phyloP scores from a whole-genome alignment of 2,113 vertebrate genomes.

The Aphyosemion australe region DNA sequence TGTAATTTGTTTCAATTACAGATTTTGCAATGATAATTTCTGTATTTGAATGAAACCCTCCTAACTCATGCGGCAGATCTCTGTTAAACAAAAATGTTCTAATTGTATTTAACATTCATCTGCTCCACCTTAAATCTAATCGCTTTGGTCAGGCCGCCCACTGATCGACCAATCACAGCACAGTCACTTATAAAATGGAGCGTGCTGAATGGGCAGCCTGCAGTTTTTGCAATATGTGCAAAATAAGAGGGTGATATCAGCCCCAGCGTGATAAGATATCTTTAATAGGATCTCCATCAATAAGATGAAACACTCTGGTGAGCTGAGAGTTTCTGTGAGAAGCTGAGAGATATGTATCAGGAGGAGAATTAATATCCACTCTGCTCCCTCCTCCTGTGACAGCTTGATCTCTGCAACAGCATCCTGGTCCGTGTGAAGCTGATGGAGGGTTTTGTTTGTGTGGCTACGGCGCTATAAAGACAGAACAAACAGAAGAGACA shows the following conservation, averaged over 20 bases:
- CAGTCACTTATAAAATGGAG: background rate
- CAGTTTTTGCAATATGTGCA: conserved; percentile 1
- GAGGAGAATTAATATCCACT: conserved; percentile 88
- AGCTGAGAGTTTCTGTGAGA: conserved; percentile 86
- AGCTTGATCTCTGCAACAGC: conserved; percentile 80
- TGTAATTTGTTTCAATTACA: too few species aligned
- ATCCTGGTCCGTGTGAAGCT: background rate
- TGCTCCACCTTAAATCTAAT: background rate
- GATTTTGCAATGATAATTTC: too few species aligned
- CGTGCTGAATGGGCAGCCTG: background rate
- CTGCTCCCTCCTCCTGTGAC: conserved; percentile 85
- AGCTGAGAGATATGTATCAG: conserved; percentile 89
- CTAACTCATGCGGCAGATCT: background rate
- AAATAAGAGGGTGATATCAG: conserved; percentile 68
- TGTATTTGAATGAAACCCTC: background rate
- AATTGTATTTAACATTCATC: background rate
- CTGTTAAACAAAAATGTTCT: background rate
- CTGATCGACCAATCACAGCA: background rate
- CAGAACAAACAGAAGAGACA: background rate
- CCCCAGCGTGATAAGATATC: conserved; percentile 86
- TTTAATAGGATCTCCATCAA: conserved; percentile 90
- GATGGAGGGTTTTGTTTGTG: background rate
- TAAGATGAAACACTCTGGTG: conserved; percentile 88
- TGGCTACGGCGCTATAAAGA: background rate
- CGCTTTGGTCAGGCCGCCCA: background rate